A percentile compares a stretch with the other conserved stretches of the same genome.
phyloP scores from a whole-genome alignment of 2,888 invertebrate genomes.

The Priocnemis perturbator region DNA sequence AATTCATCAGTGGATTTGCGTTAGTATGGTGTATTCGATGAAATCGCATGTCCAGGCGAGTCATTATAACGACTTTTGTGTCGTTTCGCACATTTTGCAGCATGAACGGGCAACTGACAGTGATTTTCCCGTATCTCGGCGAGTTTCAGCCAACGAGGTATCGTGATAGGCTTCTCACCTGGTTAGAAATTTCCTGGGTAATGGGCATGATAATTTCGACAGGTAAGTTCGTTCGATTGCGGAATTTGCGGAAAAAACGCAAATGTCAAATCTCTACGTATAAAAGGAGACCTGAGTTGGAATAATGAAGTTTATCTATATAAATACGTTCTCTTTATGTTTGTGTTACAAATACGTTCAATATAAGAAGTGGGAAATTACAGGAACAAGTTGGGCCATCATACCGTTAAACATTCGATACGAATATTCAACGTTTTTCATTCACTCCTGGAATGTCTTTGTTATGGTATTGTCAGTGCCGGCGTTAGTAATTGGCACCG shows the following conservation, averaged over 20 bases:
- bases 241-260: too few species aligned
- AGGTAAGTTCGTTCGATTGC: constrained; percentile 75
- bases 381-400: constrained; percentile 86
- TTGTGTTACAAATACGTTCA: too few species aligned
- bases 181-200: constrained; percentile 91
- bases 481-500: constrained; percentile 80
- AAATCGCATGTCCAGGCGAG: constrained; percentile 76
- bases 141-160: constrained; percentile 88
- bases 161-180: constrained; percentile 86
- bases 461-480: constrained; percentile 85
- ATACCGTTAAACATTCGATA: constrained; percentile 82
- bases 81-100: constrained; percentile 74
- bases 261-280: too few species aligned
- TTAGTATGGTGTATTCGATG: constrained; percentile 73
- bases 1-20: constrained; percentile 81
- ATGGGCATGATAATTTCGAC: constrained; percentile 84
- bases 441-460: constrained; percentile 88
- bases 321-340: too few species aligned
- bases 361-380: too few species aligned
- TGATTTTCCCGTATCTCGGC: constrained; percentile 87
- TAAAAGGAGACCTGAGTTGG: too few species aligned
- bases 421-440: constrained; percentile 78
- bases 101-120: constrained; percentile 86
- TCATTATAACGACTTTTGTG: constrained; percentile 79
- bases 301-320: background rate